Evolutionary conservation across 1,140 invertebrate genomes (phyloP), one percentile per base, ranked within the genome.

Genomic region (Drosophila orosa): DNA sequence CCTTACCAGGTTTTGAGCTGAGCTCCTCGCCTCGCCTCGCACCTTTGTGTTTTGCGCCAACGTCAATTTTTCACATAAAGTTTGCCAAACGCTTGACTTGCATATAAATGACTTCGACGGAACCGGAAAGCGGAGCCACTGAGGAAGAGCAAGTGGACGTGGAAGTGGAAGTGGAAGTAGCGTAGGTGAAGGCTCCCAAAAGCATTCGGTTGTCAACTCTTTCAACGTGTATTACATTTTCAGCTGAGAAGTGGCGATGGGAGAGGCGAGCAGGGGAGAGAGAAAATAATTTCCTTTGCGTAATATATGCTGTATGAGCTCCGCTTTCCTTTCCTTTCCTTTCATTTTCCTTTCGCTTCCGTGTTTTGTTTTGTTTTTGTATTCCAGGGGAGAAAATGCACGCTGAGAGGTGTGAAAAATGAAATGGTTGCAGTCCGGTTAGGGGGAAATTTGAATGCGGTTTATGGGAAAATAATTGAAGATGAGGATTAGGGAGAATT

Each of bases 11-110:
- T 29, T 42, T 42, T 17, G 40, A 13, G 40, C 31, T 27, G n/a
- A n/a, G n/a, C 8, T 6, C 4, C 52, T 62, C 35, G 50, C 66
- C 25, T 29, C n/a, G 25, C 19, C 56, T 66, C 40, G 48, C 66
- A 59, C 74, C 66, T 61, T 39, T 63, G 63, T 72, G 55, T 57
- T 69, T 87, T 74, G 74, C 66, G 69, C 61, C 71, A 77, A 58
- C 82, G 80, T 89, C 84, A 89, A 89, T 89, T 89, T 89, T 89
- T 89, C 84, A 89, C 84, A 89, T 89, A 84, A 89, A 89, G 77
- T 89, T 89, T 89, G 84, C 68, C 75, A 78, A 89, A 87, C 84
- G 80, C 84, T 89, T 84, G 84, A 89, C 84, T 89, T 89, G 84
- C 84, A 89, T 89, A 89, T 89, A 89, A 89, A 89, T 89, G 84